phyloP scores from a whole-genome alignment of 1,140 invertebrate genomes.

The Drosophila gunungcola region DNA sequence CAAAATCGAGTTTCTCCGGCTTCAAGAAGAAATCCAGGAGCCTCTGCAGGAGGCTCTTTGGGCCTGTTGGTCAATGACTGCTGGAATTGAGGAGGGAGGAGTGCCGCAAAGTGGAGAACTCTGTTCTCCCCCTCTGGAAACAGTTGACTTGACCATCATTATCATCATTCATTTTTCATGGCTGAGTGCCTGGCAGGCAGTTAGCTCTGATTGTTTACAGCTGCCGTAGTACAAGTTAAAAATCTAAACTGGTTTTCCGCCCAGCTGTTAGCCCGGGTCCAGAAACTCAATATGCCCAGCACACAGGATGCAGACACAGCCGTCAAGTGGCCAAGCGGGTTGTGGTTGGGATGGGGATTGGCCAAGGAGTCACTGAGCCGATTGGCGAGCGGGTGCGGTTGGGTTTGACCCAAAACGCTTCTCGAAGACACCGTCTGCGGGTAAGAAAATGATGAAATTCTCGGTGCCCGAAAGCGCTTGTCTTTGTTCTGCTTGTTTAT shows the following conservation, averaged over 20 bases:
- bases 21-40: slow-evolving; percentile 43
- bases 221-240: slow-evolving; percentile 62
- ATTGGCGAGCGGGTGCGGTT: slow-evolving; percentile 60
- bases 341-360: slow-evolving; percentile 2
- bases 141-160: slow-evolving; percentile 62
- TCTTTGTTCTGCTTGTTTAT: slow-evolving; percentile 36
- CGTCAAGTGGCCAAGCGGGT: slow-evolving; percentile 26
- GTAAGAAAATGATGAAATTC: slow-evolving; percentile 68
- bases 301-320: slow-evolving; percentile 69
- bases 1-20: slow-evolving; percentile 54
- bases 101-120: slow-evolving; percentile 2
- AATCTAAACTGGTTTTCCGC: slow-evolving; percentile 61
- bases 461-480: slow-evolving; percentile 44
- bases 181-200: slow-evolving; percentile 81
- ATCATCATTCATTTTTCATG: slow-evolving; percentile 83
- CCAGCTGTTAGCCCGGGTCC: slow-evolving; percentile 69
- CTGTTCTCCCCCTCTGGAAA: slow-evolving; percentile 6
- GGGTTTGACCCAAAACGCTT: slow-evolving; percentile 74
- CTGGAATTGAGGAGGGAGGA: background rate
- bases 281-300: slow-evolving; percentile 77
- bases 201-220: slow-evolving; percentile 82
- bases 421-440: slow-evolving; percentile 37
- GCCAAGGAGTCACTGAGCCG: slow-evolving; percentile 23
- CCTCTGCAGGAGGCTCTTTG: slow-evolving; percentile 1
- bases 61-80: slow-evolving; percentile 58